Evolutionary conservation across 2,888 invertebrate genomes (phyloP).

Genomic region (Caenorhabditis becei): DNA sequence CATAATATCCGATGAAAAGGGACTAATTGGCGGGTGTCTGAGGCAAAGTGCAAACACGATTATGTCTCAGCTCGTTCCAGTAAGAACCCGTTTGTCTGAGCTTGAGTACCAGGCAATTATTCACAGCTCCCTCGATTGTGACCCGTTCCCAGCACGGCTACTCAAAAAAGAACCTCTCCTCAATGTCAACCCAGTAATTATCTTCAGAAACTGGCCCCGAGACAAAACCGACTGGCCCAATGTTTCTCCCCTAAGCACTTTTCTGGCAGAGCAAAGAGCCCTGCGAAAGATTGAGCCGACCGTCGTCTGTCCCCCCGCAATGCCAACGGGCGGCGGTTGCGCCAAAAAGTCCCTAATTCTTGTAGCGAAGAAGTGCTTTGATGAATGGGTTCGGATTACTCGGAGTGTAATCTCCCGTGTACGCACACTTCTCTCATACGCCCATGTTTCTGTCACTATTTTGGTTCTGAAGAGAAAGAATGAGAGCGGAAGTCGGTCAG

Average conservation of each 20-base stretch:
- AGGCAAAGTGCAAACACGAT: conserved; percentile 24
- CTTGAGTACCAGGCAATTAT: not conserved
- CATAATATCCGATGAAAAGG: conserved; percentile 2
- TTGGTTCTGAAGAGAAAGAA: conserved; percentile 23
- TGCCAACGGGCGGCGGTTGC: not conserved
- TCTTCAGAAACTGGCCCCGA: conserved; percentile 23
- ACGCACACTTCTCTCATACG: conserved; percentile 24
- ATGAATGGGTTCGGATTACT: conserved; percentile 60
- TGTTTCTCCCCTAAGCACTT: conserved; percentile 36
- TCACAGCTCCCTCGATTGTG: not conserved
- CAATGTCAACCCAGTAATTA: conserved; percentile 44
- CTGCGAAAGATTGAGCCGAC: conserved; percentile 17
- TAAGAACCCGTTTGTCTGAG: not conserved
- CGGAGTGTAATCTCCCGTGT: conserved; percentile 55
- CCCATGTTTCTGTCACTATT: conserved; percentile 56
- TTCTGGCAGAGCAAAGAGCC: not conserved
- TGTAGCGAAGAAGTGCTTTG: conserved; percentile 54
- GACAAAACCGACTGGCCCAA: conserved; percentile 17
- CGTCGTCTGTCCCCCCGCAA: conserved; percentile 1
- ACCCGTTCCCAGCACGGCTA: not conserved
- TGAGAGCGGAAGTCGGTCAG: conserved; percentile 44
- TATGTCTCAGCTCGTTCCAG: not conserved
- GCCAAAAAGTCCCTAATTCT: conserved; percentile 40
- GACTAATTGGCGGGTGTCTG: conserved; percentile 22
- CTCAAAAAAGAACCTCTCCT: conserved; percentile 31